phyloP scores from a whole-genome alignment of 2,113 vertebrate species.

The Capra hircus region DNA sequence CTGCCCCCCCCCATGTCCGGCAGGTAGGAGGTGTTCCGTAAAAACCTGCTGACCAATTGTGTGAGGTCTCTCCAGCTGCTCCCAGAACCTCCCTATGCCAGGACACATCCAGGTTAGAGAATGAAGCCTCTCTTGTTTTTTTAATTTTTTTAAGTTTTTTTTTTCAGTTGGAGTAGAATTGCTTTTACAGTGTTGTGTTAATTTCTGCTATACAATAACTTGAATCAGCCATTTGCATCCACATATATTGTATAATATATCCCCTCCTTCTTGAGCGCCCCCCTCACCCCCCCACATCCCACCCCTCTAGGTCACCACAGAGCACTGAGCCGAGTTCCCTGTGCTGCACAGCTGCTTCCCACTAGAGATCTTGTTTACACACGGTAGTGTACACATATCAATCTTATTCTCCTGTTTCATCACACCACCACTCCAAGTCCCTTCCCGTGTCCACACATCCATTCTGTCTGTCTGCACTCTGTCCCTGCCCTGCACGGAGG shows the following conservation, averaged over 20 bases:
- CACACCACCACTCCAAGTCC: background rate
- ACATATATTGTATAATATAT: background rate
- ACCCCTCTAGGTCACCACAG: background rate
- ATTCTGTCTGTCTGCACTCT: background rate
- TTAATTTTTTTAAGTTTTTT: background rate
- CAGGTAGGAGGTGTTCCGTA: accelerated
- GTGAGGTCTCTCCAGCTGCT: background rate
- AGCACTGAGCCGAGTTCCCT: background rate
- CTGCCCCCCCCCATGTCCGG: background rate
- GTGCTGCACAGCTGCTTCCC: background rate
- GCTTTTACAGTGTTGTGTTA: background rate
- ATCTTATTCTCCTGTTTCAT: background rate
- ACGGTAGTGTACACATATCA: background rate
- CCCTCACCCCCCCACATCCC: accelerated
- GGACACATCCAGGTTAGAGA: background rate
- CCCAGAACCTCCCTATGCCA: background rate
- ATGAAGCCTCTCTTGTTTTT: background rate
- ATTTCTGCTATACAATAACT: background rate
- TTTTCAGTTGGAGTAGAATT: background rate
- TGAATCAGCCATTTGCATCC: background rate
- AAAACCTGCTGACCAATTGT: background rate
- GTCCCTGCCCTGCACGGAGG: background rate
- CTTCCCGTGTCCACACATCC: background rate
- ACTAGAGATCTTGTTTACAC: background rate
- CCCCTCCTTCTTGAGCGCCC: background rate